Evolutionary conservation across 2,888 invertebrate genomes (phyloP).

Genomic region (Eupithecia centaureata): DNA sequence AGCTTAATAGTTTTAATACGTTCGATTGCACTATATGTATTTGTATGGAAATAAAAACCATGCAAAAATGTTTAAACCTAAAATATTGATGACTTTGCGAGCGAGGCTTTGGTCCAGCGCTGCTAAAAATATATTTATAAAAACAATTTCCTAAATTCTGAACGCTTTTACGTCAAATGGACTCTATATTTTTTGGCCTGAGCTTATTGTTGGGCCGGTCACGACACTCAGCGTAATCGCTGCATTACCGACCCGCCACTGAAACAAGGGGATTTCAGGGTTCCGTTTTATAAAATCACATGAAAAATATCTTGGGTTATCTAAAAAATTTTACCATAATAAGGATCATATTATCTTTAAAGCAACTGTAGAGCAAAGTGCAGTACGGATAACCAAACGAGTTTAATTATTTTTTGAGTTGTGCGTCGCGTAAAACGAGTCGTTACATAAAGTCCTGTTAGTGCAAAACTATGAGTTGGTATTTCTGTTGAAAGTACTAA

Average conservation of each 20-base stretch:
- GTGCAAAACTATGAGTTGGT: background rate
- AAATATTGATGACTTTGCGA: background rate
- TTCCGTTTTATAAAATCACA: conserved; percentile 9
- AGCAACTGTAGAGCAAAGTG: background rate
- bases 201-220: conserved; percentile 26
- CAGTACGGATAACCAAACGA: background rate
- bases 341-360: background rate
- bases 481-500: background rate
- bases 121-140: conserved; percentile 8
- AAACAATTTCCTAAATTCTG: conserved; percentile 5
- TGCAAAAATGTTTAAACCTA: background rate
- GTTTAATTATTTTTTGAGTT: background rate
- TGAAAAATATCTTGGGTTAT: background rate
- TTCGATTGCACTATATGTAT: background rate
- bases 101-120: background rate
- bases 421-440: background rate
- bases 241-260: conserved; percentile 28
- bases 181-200: conserved; percentile 18
- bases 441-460: background rate
- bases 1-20: background rate
- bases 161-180: conserved; percentile 15
- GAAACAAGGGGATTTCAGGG: conserved; percentile 19
- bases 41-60: background rate
- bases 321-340: background rate
- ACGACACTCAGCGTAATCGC: conserved; percentile 31